Conservation (phyloP, 1,140 invertebrate genomes). For the Campoletis sonorensis region DNA sequence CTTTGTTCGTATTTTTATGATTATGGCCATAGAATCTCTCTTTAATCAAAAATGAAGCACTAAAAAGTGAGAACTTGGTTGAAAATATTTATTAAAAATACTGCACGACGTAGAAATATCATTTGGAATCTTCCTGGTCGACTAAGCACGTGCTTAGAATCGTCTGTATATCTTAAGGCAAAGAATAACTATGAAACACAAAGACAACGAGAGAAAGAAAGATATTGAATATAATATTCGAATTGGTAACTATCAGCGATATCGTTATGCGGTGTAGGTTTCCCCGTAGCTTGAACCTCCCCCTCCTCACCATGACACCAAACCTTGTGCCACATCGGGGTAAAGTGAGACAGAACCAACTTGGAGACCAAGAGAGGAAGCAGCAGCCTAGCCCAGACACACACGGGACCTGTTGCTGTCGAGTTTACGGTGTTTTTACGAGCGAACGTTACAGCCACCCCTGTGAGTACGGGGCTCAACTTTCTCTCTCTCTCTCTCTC, state of each 20-base stretch:
- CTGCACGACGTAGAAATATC: background rate
- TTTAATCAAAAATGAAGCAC: too few relatives aligned
- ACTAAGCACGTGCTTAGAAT: background rate
- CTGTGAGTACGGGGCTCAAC: conserved; percentile 64
- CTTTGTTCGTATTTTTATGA: too few relatives aligned
- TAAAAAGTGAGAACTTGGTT: too few relatives aligned
- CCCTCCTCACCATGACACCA: background rate
- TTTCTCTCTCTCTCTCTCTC: conserved; percentile 51
- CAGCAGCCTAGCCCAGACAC: conserved; percentile 61
- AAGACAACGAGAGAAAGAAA: background rate
- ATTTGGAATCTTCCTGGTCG: background rate
- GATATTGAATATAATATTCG: conserved; percentile 61
- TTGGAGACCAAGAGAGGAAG: conserved; percentile 1
- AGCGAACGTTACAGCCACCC: conserved; percentile 74
- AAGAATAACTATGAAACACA: background rate
- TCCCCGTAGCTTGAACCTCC: conserved; percentile 28
- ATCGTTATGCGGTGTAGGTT: conserved; percentile 31
- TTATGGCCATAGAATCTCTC: too few relatives aligned
- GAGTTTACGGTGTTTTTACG: conserved; percentile 78
- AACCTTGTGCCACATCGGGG: conserved; percentile 25
- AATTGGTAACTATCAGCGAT: conserved; percentile 35
- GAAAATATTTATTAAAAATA: too few relatives aligned
- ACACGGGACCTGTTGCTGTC: conserved; percentile 76
- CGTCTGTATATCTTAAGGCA: background rate
- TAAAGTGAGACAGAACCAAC: conserved; percentile 37